Percentiles rank a stretch among this genome's conserved stretches.
phyloP scores from a whole-genome alignment of 1,140 invertebrate genomes.

The Halyomorpha halys region DNA sequence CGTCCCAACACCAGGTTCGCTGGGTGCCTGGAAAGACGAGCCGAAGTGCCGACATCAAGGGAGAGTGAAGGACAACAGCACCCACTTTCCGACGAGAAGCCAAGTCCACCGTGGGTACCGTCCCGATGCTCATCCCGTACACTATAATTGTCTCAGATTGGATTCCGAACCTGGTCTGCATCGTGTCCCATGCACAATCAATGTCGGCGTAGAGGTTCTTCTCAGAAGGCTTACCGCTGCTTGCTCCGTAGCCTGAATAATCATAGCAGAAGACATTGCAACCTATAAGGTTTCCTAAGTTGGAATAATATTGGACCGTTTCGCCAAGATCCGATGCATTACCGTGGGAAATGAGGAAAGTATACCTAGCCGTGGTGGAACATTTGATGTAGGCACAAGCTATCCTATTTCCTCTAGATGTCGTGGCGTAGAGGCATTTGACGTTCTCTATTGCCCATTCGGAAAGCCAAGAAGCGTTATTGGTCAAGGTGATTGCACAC shows the following conservation, averaged over 20 bases:
- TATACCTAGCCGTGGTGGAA: neutral
- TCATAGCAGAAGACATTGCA: conserved; percentile 69
- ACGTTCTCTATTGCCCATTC: too few relatives aligned
- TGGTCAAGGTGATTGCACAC: too few relatives aligned
- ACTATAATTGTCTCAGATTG: conserved; percentile 56
- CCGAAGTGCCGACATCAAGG: conserved; percentile 16
- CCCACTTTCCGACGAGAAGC: conserved; percentile 54
- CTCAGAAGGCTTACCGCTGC: conserved; percentile 56
- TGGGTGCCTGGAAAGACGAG: conserved; percentile 13
- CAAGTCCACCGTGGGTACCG: conserved; percentile 55
- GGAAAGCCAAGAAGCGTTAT: too few relatives aligned
- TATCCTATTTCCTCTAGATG: too few relatives aligned
- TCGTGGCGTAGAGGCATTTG: too few relatives aligned
- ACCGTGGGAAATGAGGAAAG: conserved; percentile 45
- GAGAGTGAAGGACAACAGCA: conserved; percentile 47
- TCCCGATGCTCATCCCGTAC: conserved; percentile 59
- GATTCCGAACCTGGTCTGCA: conserved; percentile 51
- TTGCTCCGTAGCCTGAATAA: conserved; percentile 54
- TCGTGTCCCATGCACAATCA: conserved; percentile 50
- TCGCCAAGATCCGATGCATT: conserved; percentile 56
- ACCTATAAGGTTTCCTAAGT: conserved; percentile 52
- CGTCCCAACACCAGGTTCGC: conserved; percentile 23
- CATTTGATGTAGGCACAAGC: too few relatives aligned
- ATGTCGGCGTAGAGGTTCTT: conserved; percentile 67
- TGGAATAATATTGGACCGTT: conserved; percentile 59